phyloP scores from a whole-genome alignment of 2,888 invertebrate genomes.

The Lysandra bellargus region DNA sequence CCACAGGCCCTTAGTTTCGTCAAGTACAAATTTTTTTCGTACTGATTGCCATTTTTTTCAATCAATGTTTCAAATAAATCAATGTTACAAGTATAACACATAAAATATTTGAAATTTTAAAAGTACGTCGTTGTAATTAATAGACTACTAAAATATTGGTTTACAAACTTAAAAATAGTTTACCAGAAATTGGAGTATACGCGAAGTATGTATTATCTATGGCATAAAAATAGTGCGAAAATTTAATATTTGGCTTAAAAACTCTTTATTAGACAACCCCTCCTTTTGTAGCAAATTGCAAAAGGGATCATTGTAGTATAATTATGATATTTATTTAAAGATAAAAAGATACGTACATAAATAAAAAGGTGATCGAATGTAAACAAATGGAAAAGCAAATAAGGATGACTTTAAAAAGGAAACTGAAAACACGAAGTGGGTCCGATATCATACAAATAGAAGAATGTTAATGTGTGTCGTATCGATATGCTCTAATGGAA shows the following conservation, averaged over 20 bases:
- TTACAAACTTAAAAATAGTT: too few species aligned
- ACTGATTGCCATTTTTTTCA: neutral
- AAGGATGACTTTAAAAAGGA: neutral
- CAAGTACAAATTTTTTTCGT: neutral
- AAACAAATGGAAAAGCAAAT: neutral
- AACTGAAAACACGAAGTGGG: neutral
- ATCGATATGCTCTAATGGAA: constrained; percentile 24
- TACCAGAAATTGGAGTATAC: too few species aligned
- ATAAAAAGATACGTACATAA: too few species aligned
- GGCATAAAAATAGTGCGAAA: too few species aligned
- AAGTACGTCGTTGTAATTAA: too few species aligned
- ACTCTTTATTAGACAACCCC: neutral
- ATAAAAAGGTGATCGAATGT: too few species aligned
- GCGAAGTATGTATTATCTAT: too few species aligned
- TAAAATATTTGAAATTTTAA: neutral
- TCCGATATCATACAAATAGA: constrained; percentile 3
- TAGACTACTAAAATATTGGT: too few species aligned
- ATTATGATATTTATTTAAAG: too few species aligned
- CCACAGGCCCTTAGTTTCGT: too few species aligned
- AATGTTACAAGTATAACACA: neutral
- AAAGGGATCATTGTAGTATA: neutral
- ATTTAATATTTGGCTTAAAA: too few species aligned
- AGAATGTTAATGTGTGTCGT: constrained; percentile 13
- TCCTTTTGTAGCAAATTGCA: neutral
- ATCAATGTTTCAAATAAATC: neutral